A percentile compares a stretch with the other conserved stretches of the same genome.
phyloP scores from a whole-genome alignment of 2,888 invertebrate genomes.

The Carcina quercana region DNA sequence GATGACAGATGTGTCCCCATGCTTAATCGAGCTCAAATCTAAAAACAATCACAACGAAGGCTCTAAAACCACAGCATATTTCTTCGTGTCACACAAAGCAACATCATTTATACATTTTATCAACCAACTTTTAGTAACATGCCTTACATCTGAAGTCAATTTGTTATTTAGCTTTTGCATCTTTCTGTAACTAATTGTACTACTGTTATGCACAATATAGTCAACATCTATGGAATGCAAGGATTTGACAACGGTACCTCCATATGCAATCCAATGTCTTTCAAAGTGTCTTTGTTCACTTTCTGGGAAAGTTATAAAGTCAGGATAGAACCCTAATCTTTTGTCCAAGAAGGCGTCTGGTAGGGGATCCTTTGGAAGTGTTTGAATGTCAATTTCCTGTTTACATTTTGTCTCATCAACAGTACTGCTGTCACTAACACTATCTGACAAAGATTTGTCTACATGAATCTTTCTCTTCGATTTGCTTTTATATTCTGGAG shows the following conservation, averaged over 20 bases:
- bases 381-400: slow-evolving; percentile 18
- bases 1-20: too few species aligned
- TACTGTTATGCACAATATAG: slow-evolving; percentile 46
- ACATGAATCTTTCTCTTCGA: slow-evolving; percentile 7
- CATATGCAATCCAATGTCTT: slow-evolving; percentile 79
- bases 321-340: slow-evolving; percentile 59
- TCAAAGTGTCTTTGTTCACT: slow-evolving; percentile 48
- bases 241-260: slow-evolving; percentile 62
- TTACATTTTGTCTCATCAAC: slow-evolving; percentile 11
- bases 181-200: slow-evolving; percentile 33
- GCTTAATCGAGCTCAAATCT: too few species aligned
- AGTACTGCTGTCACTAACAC: slow-evolving; percentile 9
- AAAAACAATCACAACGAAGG: too few species aligned
- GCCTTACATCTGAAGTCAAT: slow-evolving; percentile 33
- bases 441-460: slow-evolving; percentile 3
- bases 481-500: too few species aligned
- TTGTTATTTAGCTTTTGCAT: slow-evolving; percentile 43
- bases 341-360: slow-evolving; percentile 49
- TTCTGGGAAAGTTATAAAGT: slow-evolving; percentile 55
- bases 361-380: slow-evolving; percentile 43
- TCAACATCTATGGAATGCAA: slow-evolving; percentile 45
- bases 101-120: slow-evolving; percentile 50
- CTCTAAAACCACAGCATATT: slow-evolving; percentile 42
- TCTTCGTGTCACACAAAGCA: slow-evolving; percentile 38
- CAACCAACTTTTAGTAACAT: slow-evolving; percentile 56